Conservation (phyloP, 1,140 invertebrate species). For the Zaprionus davidi region DNA sequence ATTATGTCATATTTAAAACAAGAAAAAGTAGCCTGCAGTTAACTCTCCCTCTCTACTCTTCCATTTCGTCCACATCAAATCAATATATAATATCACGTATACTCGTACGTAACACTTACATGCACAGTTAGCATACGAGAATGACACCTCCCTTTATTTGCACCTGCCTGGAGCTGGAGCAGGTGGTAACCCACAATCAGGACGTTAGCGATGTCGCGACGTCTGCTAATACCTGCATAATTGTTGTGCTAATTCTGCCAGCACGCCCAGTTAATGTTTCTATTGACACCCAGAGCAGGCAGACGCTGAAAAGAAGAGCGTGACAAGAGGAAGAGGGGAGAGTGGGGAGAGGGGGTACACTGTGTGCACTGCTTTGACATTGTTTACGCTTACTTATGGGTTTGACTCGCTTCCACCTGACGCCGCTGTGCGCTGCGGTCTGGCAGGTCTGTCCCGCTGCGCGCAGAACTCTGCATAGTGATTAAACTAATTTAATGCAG, state of each 20-base stretch:
- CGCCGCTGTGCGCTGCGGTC: background rate
- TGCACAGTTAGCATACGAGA: background rate
- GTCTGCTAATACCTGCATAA: constrained; percentile 75
- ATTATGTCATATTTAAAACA: no score
- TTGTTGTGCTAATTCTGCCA: constrained; percentile 78
- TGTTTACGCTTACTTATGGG: constrained; percentile 81
- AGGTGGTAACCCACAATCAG: constrained; percentile 9
- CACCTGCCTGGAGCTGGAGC: constrained; percentile 7
- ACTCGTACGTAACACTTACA: constrained; percentile 14
- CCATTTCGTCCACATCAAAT: background rate
- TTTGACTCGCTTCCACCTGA: constrained; percentile 52
- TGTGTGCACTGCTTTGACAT: constrained; percentile 77
- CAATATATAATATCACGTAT: background rate
- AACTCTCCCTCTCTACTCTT: background rate
- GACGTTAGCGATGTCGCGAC: constrained; percentile 32
- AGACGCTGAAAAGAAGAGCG: constrained; percentile 2
- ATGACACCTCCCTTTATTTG: constrained; percentile 26
- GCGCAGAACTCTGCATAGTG: constrained; percentile 65
- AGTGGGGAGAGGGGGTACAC: background rate
- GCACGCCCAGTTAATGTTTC: constrained; percentile 80
- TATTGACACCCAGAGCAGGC: constrained; percentile 64
- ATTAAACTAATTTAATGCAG: constrained; percentile 82
- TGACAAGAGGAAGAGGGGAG: background rate
- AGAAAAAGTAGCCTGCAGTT: no score
- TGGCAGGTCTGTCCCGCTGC: background rate